Conservation (phyloP, 2,797 vertebrate species). For the Falco naumanni region DNA sequence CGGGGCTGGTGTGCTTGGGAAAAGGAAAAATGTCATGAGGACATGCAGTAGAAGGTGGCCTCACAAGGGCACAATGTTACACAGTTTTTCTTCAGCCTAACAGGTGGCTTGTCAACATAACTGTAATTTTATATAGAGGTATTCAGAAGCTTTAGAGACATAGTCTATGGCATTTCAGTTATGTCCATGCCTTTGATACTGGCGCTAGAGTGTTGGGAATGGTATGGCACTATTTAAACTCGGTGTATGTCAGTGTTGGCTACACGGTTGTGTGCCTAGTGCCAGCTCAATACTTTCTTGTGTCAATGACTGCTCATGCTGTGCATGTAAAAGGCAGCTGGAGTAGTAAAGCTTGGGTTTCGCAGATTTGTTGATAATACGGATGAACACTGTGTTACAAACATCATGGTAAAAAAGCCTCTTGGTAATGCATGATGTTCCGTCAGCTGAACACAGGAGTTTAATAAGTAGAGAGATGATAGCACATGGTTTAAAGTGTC, state of each 20-base stretch:
- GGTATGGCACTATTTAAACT: constrained; percentile 56
- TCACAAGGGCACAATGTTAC: constrained; percentile 66
- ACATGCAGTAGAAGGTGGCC: constrained; percentile 45
- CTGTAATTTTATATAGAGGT: constrained; percentile 80
- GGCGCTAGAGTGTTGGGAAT: constrained; percentile 46
- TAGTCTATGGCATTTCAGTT: constrained; percentile 70
- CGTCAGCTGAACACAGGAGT: not conserved
- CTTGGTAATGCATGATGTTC: not conserved
- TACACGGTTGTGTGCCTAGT: not conserved
- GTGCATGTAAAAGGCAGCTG: constrained; percentile 30
- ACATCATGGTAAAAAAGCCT: not conserved
- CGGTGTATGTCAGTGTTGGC: constrained; percentile 27
- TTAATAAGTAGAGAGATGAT: not conserved
- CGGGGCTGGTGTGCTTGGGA: not conserved
- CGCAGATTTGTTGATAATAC: constrained; percentile 34
- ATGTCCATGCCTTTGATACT: constrained; percentile 76
- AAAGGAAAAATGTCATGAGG: constrained; percentile 4
- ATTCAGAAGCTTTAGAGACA: constrained; percentile 75
- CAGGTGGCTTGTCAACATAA: constrained; percentile 80
- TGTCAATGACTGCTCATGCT: not conserved
- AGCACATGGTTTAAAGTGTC: not conserved
- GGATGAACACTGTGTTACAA: not conserved
- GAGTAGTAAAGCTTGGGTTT: constrained; percentile 40
- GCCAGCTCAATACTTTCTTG: constrained; percentile 20
- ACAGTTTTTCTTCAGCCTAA: constrained; percentile 69